Percentiles rank a stretch among this genome's conserved stretches.
Evolutionary conservation across 1,140 invertebrate genomes (phyloP).

Genomic region (Panagrolaimus sp.): DNA sequence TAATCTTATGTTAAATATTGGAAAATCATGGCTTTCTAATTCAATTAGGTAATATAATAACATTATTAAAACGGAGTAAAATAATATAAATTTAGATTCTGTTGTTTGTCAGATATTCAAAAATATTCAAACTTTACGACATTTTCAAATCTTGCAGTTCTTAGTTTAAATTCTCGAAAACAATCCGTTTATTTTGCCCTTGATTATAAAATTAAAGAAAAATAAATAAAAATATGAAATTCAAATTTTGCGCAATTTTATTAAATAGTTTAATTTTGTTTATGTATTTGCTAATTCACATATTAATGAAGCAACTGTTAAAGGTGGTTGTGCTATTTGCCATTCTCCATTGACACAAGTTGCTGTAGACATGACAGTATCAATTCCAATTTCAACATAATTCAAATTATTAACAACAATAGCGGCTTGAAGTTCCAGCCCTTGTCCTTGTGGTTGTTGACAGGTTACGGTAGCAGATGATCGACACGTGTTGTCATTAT

Average conservation of each 20-base stretch:
- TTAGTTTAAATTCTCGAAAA: not conserved
- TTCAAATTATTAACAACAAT: slow-evolving; percentile 11
- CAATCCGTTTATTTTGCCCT: slow-evolving; percentile 10
- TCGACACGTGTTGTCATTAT: slow-evolving; percentile 16
- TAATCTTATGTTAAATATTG: slow-evolving; percentile 8
- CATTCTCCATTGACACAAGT: slow-evolving; percentile 1
- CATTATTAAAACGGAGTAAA: not conserved
- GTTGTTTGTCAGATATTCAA: not conserved
- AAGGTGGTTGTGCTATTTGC: slow-evolving; percentile 9
- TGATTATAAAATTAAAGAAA: slow-evolving; percentile 12
- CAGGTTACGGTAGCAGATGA: not conserved
- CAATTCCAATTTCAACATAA: not conserved
- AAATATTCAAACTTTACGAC: not conserved
- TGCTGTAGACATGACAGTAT: not conserved
- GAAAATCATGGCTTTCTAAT: not conserved
- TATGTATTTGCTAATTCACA: not conserved
- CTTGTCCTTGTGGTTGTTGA: not conserved
- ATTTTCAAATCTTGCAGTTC: not conserved
- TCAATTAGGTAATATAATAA: slow-evolving; percentile 1
- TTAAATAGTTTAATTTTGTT: no score
- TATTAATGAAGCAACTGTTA: not conserved
- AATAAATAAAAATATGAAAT: not conserved
- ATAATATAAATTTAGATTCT: slow-evolving; percentile 1
- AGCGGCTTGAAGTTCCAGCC: not conserved
- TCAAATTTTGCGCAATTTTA: not conserved